Evolutionary conservation across 2,113 vertebrate genomes (phyloP), one percentile per base, ranked within the genome.

Genomic region (Ageneiosus marmoratus): DNA sequence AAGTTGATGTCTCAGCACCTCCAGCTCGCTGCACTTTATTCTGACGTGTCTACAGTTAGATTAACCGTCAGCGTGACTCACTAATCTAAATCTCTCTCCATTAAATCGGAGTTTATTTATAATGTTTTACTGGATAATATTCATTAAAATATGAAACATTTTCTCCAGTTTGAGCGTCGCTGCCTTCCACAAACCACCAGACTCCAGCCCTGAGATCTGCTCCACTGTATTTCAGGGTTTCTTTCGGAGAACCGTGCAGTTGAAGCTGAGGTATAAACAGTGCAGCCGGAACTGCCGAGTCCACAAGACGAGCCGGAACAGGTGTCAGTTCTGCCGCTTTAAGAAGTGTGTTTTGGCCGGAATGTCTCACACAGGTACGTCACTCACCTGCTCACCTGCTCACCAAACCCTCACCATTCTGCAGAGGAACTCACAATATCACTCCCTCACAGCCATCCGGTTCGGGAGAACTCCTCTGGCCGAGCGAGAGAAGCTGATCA

Each of bases 241-340:
- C 83, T 97, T 97, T 80, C 92, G 95, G 44, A 94, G 96, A 87
- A 96, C 95, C 0, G 94, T 96, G 88, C 88, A 94, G 79, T 89
- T 97, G 89, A 96, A 96, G 88, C 91, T 96, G 3, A 93, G 95
- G 69, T 96, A 96, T 48, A 95, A 96, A 86, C 89, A 91, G 8
- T 97, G 96, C 87, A 94, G 95, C 11, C 93, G 96, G 2, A 95
- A 95, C 85, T 96, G 96, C 87, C 93, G 94, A 8, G 95, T 97
- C 88, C 94, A 95, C 82, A 97, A 95, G 85, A 96, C 95, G 48
- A 97, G 94, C 88, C 91, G 96, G 69, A 96, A 97, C 87, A 96
- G 96, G 92, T 97, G 96, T 84, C 96, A 96, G 83, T 96, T 95
- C 91, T 96, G 96, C 88, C 91, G 95, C 2, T 97, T 97, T 75